A percentile compares a stretch with the other conserved stretches of the same genome.
Evolutionary conservation across 1,140 invertebrate genomes (phyloP).

Genomic region (Aleiodes sp.): DNA sequence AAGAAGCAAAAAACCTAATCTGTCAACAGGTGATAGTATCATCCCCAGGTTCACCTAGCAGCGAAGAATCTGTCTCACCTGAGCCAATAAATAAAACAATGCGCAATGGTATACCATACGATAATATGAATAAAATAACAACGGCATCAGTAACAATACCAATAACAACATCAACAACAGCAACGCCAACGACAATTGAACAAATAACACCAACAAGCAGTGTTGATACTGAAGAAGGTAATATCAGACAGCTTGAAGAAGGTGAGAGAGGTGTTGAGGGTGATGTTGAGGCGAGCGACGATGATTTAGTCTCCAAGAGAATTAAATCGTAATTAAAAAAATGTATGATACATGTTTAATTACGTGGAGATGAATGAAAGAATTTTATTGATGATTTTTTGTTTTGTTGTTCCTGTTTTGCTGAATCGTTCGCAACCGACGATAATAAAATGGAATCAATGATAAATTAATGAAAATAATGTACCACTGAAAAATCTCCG

Average conservation of each 20-base stretch:
- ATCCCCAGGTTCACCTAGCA: conserved; percentile 78
- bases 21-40: conserved; percentile 74
- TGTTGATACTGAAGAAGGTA: conserved; percentile 70
- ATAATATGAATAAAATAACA: conserved; percentile 32
- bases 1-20: background rate
- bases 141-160: conserved; percentile 43
- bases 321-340: conserved; percentile 32
- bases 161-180: conserved; percentile 47
- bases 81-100: conserved; percentile 73
- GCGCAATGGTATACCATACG: conserved; percentile 44
- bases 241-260: conserved; percentile 64
- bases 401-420: no score
- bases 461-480: background rate
- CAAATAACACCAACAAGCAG: conserved; percentile 71
- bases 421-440: no score
- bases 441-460: no score
- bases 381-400: no score
- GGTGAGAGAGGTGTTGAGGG: conserved; percentile 69
- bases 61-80: conserved; percentile 73
- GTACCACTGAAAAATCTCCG: conserved; percentile 7
- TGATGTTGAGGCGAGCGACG: conserved; percentile 71
- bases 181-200: conserved; percentile 56
- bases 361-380: no score
- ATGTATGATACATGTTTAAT: conserved; percentile 28
- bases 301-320: conserved; percentile 53